phyloP scores from a whole-genome alignment of 2,888 invertebrate genomes.

The Schizotus pectinicornis region DNA sequence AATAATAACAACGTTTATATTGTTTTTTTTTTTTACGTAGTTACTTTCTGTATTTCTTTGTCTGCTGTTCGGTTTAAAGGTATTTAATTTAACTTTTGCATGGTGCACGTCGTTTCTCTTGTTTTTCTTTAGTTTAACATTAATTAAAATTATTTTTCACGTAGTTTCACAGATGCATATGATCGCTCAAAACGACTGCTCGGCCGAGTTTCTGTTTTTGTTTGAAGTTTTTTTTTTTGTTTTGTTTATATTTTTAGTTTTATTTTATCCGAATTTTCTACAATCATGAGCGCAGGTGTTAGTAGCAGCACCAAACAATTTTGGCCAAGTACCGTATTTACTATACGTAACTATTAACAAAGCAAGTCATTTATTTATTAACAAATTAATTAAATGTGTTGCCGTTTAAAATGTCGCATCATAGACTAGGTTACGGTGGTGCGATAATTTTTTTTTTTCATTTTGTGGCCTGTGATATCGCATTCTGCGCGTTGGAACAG shows the following conservation, averaged over 20 bases:
- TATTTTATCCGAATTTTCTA: slow-evolving; percentile 40
- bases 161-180: slow-evolving; percentile 58
- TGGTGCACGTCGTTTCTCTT: slow-evolving; percentile 53
- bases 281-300: slow-evolving; percentile 28
- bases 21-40: slow-evolving; percentile 33
- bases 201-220: slow-evolving; percentile 48
- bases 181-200: slow-evolving; percentile 59
- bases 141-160: slow-evolving; percentile 44
- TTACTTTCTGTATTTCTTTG: slow-evolving; percentile 35
- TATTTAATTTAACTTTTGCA: slow-evolving; percentile 47
- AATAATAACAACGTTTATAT: slow-evolving; percentile 25
- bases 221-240: slow-evolving; percentile 5
- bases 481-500: slow-evolving; percentile 10
- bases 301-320: slow-evolving; percentile 29
- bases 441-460: slow-evolving; percentile 17
- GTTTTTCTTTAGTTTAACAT: slow-evolving; percentile 36
- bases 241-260: slow-evolving; percentile 28
- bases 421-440: slow-evolving; percentile 32
- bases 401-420: slow-evolving; percentile 36
- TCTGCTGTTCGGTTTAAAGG: slow-evolving; percentile 28
- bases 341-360: background rate
- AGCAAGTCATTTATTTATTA: slow-evolving; percentile 8
- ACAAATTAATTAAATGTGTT: slow-evolving; percentile 4
- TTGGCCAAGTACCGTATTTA: slow-evolving; percentile 30
- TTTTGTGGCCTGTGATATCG: slow-evolving; percentile 27